Evolutionary conservation across 53 echinoderm and acorn worm genomes (phyloP), one percentile per base, ranked within the genome.

Genomic region (Zoroaster sp.): DNA sequence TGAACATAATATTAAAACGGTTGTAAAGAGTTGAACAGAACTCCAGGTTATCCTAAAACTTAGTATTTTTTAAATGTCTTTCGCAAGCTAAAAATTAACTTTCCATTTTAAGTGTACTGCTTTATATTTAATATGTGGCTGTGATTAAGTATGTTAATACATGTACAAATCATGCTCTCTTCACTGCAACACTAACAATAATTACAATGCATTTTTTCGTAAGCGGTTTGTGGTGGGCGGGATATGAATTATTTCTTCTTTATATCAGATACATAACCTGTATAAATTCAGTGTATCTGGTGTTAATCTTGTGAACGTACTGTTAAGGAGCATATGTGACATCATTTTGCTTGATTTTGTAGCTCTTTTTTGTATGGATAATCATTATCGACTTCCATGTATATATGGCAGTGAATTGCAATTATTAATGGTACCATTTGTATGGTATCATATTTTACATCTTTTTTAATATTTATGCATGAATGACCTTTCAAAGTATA

Each of bases 31-130:
- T 69, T 69, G 14, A 6, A 30, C 7, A 4, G n/a, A n/a, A n/a
- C n/a, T n/a, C n/a, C n/a, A n/a, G n/a, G n/a, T n/a, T n/a, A n/a
- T n/a, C n/a, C n/a, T n/a, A n/a, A n/a, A n/a, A n/a, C n/a, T n/a
- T n/a, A n/a, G n/a, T n/a, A 25, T 59, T 59, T 59, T 25, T 59
- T 1, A 59, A 59, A 59, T 65, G 47, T 78, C 36, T 40, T 41
- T 66, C 21, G 8, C 41, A 74, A 21, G 23, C 38, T 40, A 2
- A 15, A 63, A 63, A 43, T 42, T 15, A 59, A 28, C 63, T 81
- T 66, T 31, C 67, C 30, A 42, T 40, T 81, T 32, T 66, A 81
- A 21, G 15, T 66, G 81, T 81, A 81, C 43, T 81, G 54, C 39
- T 80, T 43, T 81, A 37, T 79, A 79, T 23, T 28, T 12, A 67